Conservation (phyloP, 2,888 invertebrate species). For the Apamea sordens region DNA sequence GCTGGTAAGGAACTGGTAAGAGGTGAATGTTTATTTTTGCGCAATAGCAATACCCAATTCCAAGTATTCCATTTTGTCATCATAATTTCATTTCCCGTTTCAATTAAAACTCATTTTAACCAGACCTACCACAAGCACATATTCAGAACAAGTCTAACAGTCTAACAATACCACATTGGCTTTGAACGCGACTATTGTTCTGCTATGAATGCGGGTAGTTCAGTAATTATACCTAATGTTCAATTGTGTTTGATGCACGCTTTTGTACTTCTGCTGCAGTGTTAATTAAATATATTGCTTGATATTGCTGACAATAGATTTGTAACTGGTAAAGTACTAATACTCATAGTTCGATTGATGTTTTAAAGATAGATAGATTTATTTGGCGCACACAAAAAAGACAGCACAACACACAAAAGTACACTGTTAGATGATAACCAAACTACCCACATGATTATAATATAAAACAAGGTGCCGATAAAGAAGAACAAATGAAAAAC, state of each 20-base stretch:
- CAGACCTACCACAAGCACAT: not conserved
- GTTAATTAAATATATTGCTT: slow-evolving; percentile 12
- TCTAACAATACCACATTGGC: slow-evolving; percentile 43
- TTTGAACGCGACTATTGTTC: slow-evolving; percentile 45
- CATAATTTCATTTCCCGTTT: not conserved
- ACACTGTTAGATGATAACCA: too few relatives aligned
- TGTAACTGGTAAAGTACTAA: not conserved
- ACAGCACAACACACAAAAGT: too few relatives aligned
- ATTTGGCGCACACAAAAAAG: too few relatives aligned
- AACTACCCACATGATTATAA: too few relatives aligned
- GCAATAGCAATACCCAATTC: not conserved
- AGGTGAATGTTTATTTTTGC: not conserved
- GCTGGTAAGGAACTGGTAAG: not conserved
- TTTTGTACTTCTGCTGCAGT: slow-evolving; percentile 20
- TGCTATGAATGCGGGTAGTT: slow-evolving; percentile 49
- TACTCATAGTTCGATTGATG: not conserved
- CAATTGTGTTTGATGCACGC: slow-evolving; percentile 42
- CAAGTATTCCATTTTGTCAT: not conserved
- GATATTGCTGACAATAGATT: not conserved
- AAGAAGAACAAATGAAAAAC: too few relatives aligned
- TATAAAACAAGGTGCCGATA: too few relatives aligned
- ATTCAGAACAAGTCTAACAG: slow-evolving; percentile 27
- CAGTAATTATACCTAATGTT: slow-evolving; percentile 50
- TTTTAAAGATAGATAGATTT: too few relatives aligned
- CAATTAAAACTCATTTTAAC: not conserved